Evolutionary conservation across 2,888 invertebrate genomes (phyloP).

Genomic region (Philonicus albiceps): DNA sequence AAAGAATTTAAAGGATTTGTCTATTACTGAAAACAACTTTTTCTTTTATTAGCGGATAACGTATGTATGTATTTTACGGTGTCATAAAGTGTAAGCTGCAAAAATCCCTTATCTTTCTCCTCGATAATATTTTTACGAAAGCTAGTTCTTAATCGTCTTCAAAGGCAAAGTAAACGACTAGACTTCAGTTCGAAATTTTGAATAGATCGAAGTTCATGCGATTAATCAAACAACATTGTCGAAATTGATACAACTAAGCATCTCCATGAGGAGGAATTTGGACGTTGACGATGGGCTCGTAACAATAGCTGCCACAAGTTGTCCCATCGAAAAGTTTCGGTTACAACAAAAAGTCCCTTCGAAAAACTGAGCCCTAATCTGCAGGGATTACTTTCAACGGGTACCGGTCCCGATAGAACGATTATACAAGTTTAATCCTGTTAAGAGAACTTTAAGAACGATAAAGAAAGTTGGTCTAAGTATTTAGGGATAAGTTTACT

Average conservation of each 20-base stretch:
- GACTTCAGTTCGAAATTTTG: neutral
- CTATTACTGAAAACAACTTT: neutral
- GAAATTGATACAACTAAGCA: slow-evolving; percentile 2
- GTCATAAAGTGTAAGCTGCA: neutral
- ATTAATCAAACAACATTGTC: neutral
- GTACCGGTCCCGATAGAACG: slow-evolving; percentile 27
- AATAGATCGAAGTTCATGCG: neutral
- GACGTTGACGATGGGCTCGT: neutral
- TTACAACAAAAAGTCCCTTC: neutral
- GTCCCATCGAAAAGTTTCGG: slow-evolving; percentile 7
- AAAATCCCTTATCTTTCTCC: neutral
- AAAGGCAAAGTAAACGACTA: neutral
- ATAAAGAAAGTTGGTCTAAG: slow-evolving; percentile 24
- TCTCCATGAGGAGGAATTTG: neutral
- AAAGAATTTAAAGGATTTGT: too few relatives aligned
- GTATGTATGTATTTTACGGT: neutral
- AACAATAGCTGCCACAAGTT: neutral
- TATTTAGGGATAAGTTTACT: slow-evolving; percentile 5
- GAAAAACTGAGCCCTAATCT: slow-evolving; percentile 11
- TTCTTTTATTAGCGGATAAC: neutral
- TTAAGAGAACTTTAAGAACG: slow-evolving; percentile 23
- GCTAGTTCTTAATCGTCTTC: neutral
- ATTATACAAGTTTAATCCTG: slow-evolving; percentile 36
- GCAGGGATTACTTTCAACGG: neutral
- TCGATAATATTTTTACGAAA: neutral